Evolutionary conservation across 92 coral and sea anemone genomes (phyloP).

Genomic region (Umimayanthus kanabou): DNA sequence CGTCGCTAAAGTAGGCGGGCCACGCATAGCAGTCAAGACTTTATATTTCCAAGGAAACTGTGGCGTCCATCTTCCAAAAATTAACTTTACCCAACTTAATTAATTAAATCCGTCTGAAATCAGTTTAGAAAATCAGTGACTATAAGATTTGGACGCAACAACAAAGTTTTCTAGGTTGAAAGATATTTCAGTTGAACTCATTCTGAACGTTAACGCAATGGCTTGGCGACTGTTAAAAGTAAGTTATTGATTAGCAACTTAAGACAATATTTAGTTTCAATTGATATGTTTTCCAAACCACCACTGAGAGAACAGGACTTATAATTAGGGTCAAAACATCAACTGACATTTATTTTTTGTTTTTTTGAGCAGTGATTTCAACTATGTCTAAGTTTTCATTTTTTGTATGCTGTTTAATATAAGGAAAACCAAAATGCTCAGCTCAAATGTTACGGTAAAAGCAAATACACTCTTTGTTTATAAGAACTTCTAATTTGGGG

Average conservation of each 20-base stretch:
- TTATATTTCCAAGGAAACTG: conserved; percentile 18
- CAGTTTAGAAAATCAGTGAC: neutral
- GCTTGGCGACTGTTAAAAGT: neutral
- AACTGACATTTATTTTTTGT: neutral
- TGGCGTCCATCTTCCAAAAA: neutral
- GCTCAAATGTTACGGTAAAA: no score
- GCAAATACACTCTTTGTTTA: no score
- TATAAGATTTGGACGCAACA: neutral
- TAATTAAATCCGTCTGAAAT: no score
- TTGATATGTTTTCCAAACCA: neutral
- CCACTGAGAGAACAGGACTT: neutral
- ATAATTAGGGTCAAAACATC: neutral
- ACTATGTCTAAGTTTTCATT: neutral
- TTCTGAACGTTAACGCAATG: neutral
- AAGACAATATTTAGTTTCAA: no score
- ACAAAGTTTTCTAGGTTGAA: no score
- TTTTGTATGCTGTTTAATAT: neutral
- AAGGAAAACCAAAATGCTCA: no score
- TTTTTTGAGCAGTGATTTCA: neutral
- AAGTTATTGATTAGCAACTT: no score
- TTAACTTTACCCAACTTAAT: neutral
- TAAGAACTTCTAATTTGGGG: no score
- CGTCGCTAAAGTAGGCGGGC: neutral
- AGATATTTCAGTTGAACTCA: neutral
- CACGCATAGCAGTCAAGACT: neutral